phyloP scores from a whole-genome alignment of 1,140 invertebrate genomes.

The Aphidius gifuensis region DNA sequence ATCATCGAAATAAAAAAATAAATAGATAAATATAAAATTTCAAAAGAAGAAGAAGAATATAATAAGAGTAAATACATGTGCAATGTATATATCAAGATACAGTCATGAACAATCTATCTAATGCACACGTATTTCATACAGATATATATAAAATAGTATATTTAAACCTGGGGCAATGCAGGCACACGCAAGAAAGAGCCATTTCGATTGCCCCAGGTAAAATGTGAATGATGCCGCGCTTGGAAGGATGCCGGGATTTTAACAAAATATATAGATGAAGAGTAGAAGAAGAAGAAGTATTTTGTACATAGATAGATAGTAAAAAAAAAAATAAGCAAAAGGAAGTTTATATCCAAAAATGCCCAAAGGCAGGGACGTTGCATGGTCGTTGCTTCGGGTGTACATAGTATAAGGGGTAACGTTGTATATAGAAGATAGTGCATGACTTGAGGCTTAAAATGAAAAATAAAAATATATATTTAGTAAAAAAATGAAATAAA shows the following conservation, averaged over 20 bases:
- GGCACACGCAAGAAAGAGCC: slow-evolving; percentile 44
- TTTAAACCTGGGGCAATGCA: slow-evolving; percentile 38
- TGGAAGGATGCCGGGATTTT: slow-evolving; percentile 22
- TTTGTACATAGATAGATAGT: too few relatives aligned
- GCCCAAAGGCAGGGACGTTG: slow-evolving; percentile 22
- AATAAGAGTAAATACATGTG: too few relatives aligned
- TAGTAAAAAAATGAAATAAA: too few relatives aligned
- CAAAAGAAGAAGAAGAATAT: too few relatives aligned
- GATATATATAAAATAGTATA: too few relatives aligned
- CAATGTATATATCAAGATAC: too few relatives aligned
- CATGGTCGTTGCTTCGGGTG: slow-evolving; percentile 36
- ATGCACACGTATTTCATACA: too few relatives aligned
- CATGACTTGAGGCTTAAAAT: slow-evolving; percentile 5
- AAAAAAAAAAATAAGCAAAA: slow-evolving; percentile 14
- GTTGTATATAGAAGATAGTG: slow-evolving; percentile 34
- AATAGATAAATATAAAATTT: too few relatives aligned
- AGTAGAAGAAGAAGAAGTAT: not conserved
- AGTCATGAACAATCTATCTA: too few relatives aligned
- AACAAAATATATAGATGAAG: slow-evolving; percentile 16
- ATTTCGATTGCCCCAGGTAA: slow-evolving; percentile 42
- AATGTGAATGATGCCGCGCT: slow-evolving; percentile 37
- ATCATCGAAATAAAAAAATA: too few relatives aligned
- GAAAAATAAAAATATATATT: too few relatives aligned
- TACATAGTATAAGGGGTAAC: slow-evolving; percentile 31
- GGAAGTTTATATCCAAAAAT: slow-evolving; percentile 12